phyloP scores from a whole-genome alignment of 2,888 invertebrate genomes.

The Leptodirus hochenwartii region DNA sequence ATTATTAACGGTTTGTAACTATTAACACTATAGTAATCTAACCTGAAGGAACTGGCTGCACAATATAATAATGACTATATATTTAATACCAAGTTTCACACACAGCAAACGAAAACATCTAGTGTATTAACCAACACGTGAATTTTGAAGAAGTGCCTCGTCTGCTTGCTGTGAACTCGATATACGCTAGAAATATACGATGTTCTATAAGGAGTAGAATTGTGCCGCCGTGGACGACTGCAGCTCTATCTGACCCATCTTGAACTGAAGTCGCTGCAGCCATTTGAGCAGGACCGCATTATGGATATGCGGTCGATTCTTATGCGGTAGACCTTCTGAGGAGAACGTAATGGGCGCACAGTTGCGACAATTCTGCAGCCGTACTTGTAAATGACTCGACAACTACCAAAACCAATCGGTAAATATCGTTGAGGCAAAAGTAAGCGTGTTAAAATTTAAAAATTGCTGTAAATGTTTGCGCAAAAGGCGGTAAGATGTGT shows the following conservation, averaged over 20 bases:
- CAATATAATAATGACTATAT: no score
- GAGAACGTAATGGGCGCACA: constrained; percentile 41
- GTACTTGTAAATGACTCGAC: constrained; percentile 71
- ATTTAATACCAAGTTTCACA: no score
- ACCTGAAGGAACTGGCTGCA: no score
- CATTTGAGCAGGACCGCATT: constrained; percentile 52
- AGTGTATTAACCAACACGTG: no score
- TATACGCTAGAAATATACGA: no score
- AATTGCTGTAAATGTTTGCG: no score
- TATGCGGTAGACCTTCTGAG: constrained; percentile 28
- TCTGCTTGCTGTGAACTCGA: no score
- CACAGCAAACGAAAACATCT: no score
- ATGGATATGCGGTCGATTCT: constrained; percentile 25
- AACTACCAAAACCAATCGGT: constrained; percentile 37
- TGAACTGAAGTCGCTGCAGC: constrained; percentile 86
- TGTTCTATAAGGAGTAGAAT: constrained; percentile 63
- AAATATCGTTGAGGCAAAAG: background rate
- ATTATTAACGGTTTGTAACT: no score
- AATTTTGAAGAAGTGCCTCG: no score
- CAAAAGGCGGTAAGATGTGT: no score
- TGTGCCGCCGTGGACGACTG: constrained; percentile 85
- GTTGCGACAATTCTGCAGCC: constrained; percentile 77
- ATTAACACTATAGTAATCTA: no score
- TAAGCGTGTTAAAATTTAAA: constrained; percentile 10
- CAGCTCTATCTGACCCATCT: constrained; percentile 94